Conservation (phyloP, 2,797 vertebrate species). For the Mycteria americana region DNA sequence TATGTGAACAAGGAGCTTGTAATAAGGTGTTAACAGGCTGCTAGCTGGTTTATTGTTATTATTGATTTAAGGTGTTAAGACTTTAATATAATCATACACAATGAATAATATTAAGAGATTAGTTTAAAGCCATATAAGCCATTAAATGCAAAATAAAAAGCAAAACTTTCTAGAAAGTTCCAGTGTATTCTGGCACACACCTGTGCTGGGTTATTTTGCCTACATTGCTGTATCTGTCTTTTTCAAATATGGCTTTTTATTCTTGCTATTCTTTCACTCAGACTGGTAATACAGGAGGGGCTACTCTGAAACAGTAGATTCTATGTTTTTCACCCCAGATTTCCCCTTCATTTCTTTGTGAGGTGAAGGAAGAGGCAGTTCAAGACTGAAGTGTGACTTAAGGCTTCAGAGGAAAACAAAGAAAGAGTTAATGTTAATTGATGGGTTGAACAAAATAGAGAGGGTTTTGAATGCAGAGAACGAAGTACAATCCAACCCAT, state of each 20-base stretch:
- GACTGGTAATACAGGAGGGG: not conserved
- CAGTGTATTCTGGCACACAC: not conserved
- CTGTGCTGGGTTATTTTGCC: not conserved
- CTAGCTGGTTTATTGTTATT: conserved; percentile 46
- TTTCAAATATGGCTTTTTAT: not conserved
- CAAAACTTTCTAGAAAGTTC: conserved; percentile 4
- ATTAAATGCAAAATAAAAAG: not conserved
- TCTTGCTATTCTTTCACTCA: not conserved
- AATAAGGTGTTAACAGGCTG: conserved; percentile 66
- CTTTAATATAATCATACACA: conserved; percentile 41
- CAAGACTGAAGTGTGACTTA: not conserved
- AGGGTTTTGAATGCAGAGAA: not conserved
- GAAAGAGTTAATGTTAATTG: not conserved
- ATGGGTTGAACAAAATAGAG: not conserved
- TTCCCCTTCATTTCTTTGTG: not conserved
- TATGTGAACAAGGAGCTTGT: conserved; percentile 37
- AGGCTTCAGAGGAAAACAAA: not conserved
- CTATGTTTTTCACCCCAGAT: not conserved
- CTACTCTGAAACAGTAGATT: not conserved
- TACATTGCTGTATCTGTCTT: not conserved
- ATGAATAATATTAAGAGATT: conserved; percentile 27
- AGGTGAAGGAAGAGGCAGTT: not conserved
- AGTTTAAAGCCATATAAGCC: not conserved
- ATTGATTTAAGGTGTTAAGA: conserved; percentile 61
- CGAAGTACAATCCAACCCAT: rapidly evolving